phyloP scores from a whole-genome alignment of 2,888 invertebrate species.

The Phortica magna region DNA sequence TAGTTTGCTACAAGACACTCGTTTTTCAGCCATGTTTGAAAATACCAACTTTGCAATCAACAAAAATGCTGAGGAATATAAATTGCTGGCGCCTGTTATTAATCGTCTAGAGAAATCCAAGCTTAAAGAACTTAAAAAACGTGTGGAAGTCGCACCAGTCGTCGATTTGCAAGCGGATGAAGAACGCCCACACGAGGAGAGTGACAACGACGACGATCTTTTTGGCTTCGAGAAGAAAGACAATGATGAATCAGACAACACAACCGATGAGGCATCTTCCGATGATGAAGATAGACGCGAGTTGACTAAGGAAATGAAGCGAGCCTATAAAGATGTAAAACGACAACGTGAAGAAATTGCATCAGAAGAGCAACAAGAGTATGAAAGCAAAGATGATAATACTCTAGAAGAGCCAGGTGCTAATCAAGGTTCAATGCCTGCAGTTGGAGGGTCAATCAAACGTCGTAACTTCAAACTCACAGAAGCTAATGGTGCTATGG shows the following conservation, averaged over 20 bases:
- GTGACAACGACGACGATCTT: conserved; percentile 78
- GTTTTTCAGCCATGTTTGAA: conserved; percentile 94
- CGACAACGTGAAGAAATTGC: conserved; percentile 73
- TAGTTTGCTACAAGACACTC: conserved; percentile 88
- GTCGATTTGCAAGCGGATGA: conserved; percentile 78
- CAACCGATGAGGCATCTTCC: conserved; percentile 79
- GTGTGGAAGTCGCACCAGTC: conserved; percentile 80
- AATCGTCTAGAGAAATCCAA: conserved; percentile 87
- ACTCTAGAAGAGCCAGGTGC: conserved; percentile 33
- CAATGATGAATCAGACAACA: conserved; percentile 78
- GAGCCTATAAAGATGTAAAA: conserved; percentile 80
- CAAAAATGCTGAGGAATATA: conserved; percentile 90
- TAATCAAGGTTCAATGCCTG: conserved; percentile 39
- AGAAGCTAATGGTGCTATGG: conserved; percentile 82
- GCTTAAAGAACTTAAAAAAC: conserved; percentile 81
- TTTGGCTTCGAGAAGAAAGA: conserved; percentile 71
- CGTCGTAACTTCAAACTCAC: conserved; percentile 80
- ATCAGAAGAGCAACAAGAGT: conserved; percentile 67
- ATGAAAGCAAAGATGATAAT: conserved; percentile 64
- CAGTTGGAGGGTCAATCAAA: conserved; percentile 24
- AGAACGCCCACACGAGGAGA: conserved; percentile 70
- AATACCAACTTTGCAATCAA: conserved; percentile 96
- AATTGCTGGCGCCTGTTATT: conserved; percentile 92
- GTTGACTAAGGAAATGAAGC: conserved; percentile 89
- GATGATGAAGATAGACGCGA: conserved; percentile 90